Conservation (phyloP, 1,140 invertebrate species). For the Caenorhabditis remanei region DNA sequence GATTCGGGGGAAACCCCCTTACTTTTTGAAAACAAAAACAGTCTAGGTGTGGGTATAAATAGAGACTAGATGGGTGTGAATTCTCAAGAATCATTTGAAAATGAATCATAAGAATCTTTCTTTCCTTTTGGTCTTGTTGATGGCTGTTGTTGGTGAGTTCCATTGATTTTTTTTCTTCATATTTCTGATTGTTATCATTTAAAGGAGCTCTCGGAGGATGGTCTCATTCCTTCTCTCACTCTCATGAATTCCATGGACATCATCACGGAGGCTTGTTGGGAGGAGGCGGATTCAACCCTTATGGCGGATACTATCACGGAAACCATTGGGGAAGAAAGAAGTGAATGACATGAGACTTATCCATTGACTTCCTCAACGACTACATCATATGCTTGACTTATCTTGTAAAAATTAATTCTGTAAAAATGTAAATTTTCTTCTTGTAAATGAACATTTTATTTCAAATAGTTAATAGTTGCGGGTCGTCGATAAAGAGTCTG, state of each 20-base stretch:
- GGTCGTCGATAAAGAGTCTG: too few relatives aligned
- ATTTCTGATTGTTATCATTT: background rate
- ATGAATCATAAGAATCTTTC: background rate
- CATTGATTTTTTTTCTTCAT: background rate
- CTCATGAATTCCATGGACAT: slow-evolving; percentile 21
- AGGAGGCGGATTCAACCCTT: slow-evolving; percentile 30
- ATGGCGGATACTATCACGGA: background rate
- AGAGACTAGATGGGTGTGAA: background rate
- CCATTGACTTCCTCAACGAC: background rate
- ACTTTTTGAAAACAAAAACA: background rate
- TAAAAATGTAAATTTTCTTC: too few relatives aligned
- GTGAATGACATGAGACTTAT: background rate
- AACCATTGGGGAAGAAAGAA: slow-evolving; percentile 32
- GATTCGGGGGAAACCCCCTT: background rate
- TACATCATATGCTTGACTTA: too few relatives aligned
- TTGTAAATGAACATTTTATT: too few relatives aligned
- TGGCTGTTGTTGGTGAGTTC: slow-evolving; percentile 23
- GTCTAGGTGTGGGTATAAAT: background rate
- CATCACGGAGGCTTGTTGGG: background rate
- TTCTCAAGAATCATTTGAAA: background rate
- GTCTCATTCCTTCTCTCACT: slow-evolving; percentile 19
- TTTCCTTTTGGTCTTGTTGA: slow-evolving; percentile 1
- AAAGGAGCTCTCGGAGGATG: background rate
- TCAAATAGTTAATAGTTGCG: too few relatives aligned
- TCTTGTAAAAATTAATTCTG: too few relatives aligned